Base-by-base conservation (phyloP, 2,113 vertebrate species). In the Nettapus auritus region DNA sequence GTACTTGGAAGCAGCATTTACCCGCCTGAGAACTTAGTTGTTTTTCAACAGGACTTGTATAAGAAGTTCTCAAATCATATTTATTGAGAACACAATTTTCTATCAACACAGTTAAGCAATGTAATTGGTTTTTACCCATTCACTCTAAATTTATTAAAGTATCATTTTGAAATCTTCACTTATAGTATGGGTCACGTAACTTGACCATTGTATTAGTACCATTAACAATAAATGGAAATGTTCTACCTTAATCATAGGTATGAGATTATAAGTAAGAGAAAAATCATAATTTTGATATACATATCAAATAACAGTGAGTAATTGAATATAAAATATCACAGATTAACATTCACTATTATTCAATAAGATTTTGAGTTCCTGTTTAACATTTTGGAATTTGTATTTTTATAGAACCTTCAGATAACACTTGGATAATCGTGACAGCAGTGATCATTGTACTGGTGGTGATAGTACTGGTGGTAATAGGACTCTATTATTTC, bases 371-470 rank as follows among this genome's bases (percentile, higher is more conserved):
- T 48, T 48, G 16, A 48, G 22, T 25, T 89, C 74, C 4, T 42
- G 15, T 48, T 90, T 79, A 86, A 86, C 33, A 33, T 29, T 14
- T 46, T 52, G 11, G 18, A n/a, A 50, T 77, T 75, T 93, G 13
- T 74, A 4, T 93, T 93, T 94, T 86, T 83, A 69, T 90, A 94
- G 82, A 74, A 57, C 38, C 53, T 28, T 56, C 88, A 56, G 22
- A 5, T 44, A 46, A 14, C 8, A 2, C 23, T 1, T 0, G 1
- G 68, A 6, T 1, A 5, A 13, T 11, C 59, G 44, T 3, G 31
- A 0, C 4, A 11, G 40, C 1, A 77, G n/a, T 48, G 25, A 3
- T 29, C 2, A 0, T 0, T 46, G 2, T 5, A 40, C 9, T 16
- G 22, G 0, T 5, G 9, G 0, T 21, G 16, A 13, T 6, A 18